Evolutionary conservation across 2,113 vertebrate genomes (phyloP).

Genomic region (Neomonachus schauinslandi): DNA sequence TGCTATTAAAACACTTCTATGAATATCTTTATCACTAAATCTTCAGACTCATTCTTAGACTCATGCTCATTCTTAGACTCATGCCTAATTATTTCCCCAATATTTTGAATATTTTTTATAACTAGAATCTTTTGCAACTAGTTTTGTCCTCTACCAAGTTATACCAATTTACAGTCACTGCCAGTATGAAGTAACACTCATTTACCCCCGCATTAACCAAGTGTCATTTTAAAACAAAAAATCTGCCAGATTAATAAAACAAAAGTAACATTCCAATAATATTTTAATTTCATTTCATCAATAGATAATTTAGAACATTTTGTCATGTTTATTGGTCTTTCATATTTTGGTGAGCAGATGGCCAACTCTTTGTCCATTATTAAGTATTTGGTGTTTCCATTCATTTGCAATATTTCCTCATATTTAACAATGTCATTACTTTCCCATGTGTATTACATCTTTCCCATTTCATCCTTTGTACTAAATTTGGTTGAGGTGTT

Average conservation of each 20-base stretch:
- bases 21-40: neutral
- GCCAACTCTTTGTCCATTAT: neutral
- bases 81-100: neutral
- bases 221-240: constrained; percentile 16
- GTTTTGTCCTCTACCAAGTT: neutral
- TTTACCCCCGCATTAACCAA: neutral
- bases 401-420: neutral
- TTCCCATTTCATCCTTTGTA: neutral
- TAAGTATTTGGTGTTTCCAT: neutral
- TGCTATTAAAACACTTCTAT: neutral
- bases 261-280: neutral
- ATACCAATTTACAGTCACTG: neutral
- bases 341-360: neutral
- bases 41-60: neutral
- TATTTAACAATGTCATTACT: neutral
- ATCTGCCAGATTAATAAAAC: neutral
- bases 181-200: neutral
- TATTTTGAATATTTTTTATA: neutral
- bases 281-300: neutral
- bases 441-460: neutral
- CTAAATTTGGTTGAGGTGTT: neutral
- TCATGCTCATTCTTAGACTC: neutral
- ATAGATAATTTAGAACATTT: neutral
- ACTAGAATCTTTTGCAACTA: neutral
- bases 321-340: neutral